Conservation (phyloP, 2,797 vertebrate species). For the Enteromius unitaeniatus region DNA sequence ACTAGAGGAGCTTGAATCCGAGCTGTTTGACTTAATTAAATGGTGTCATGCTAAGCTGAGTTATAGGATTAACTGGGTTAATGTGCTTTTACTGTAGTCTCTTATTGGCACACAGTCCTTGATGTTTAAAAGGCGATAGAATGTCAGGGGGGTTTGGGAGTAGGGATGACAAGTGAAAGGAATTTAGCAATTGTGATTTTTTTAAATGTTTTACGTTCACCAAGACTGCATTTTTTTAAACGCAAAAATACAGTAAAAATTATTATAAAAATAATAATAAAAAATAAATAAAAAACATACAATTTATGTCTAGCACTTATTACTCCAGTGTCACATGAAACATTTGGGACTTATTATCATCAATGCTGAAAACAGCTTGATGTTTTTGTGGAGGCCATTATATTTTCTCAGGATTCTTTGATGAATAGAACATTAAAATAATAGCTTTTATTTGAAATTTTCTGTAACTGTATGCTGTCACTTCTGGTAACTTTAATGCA, state of each 20-base stretch:
- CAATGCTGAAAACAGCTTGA: background rate
- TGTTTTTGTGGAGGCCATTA: background rate
- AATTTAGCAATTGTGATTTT: background rate
- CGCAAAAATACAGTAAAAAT: background rate
- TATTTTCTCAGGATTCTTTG: background rate
- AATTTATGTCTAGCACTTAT: background rate
- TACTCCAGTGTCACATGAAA: background rate
- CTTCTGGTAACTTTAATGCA: background rate
- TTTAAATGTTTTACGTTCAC: background rate
- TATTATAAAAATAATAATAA: too few species aligned
- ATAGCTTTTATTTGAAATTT: background rate
- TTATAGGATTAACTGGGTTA: slow-evolving; percentile 58
- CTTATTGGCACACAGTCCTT: slow-evolving; percentile 56
- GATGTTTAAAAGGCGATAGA: slow-evolving; percentile 59
- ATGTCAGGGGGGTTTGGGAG: background rate
- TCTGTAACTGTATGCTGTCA: background rate
- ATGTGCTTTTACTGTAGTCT: slow-evolving; percentile 66
- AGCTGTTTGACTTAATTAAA: slow-evolving; percentile 64
- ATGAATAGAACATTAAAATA: background rate
- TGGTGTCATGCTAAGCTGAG: slow-evolving; percentile 69
- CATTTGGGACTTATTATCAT: background rate
- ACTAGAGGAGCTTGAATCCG: slow-evolving; percentile 64
- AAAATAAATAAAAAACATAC: too few species aligned
- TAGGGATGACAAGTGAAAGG: background rate
- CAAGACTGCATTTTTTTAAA: background rate